Percentiles rank a stretch among this genome's conserved stretches.
Evolutionary conservation across 2,113 vertebrate species (phyloP).

Genomic region (Nannobrachium achirus): DNA sequence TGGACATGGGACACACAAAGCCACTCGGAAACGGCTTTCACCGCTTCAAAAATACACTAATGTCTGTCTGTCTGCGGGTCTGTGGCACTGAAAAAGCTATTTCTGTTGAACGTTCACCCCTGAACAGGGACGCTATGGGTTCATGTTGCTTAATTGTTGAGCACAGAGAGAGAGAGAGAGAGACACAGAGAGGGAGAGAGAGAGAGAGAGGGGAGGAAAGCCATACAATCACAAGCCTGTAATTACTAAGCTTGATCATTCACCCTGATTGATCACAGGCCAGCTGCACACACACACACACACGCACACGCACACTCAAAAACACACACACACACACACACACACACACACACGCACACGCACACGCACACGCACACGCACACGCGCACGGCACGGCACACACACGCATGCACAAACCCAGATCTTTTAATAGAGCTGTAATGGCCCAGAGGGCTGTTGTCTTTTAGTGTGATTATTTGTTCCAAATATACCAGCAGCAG

Average conservation of each 20-base stretch:
- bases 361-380: not conserved
- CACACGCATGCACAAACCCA: conserved; percentile 13
- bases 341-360: conserved; percentile 17
- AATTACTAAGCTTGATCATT: conserved; percentile 71
- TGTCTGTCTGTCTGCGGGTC: too few species aligned
- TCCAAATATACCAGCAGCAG: too few species aligned
- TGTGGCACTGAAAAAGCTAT: too few species aligned
- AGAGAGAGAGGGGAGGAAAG: conserved; percentile 21
- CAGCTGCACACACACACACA: conserved; percentile 58
- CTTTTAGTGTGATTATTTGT: too few species aligned
- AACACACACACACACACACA: conserved; percentile 19
- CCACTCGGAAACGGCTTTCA: too few species aligned
- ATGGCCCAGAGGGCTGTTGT: too few species aligned
- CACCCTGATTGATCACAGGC: conserved; percentile 70
- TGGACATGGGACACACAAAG: too few species aligned
- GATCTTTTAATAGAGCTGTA: not conserved
- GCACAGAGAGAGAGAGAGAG: too few species aligned
- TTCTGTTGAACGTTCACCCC: too few species aligned
- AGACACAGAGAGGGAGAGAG: not conserved
- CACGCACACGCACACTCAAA: not conserved
- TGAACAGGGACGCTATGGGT: too few species aligned
- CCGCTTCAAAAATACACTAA: too few species aligned
- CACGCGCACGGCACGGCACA: conserved; percentile 6
- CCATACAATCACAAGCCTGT: conserved; percentile 50
- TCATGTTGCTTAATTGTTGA: too few species aligned